Evolutionary conservation across 2,888 invertebrate genomes (phyloP), one percentile per base, ranked within the genome.

Genomic region (Choreutis nemorana): DNA sequence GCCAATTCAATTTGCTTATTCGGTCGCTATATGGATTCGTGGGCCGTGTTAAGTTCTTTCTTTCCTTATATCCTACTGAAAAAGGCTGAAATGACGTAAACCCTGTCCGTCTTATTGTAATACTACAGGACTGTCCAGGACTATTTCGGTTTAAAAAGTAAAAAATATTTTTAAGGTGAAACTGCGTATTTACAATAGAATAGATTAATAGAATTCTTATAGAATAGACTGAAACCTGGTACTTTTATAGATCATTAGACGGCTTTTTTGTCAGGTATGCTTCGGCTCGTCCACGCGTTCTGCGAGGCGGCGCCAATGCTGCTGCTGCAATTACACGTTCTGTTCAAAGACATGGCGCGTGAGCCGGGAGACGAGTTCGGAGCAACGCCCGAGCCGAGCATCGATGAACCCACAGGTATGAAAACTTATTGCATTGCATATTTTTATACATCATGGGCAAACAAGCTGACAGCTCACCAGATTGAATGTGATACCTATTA

Each of bases 231-330:
- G 9, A 23, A 8, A 23, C 23, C 10, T 9, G 9, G 13, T 4
- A 26, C 11, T 26, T 12, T 10, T n/a, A 10, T 10, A 18, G 10
- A 9, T 12, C 3, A 11, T n/a, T 14, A 20, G n/a, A n/a, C n/a
- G n/a, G n/a, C n/a, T 20, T 8, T 26, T 5, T 13, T 2, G 10
- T 0, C 43, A 80, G 81, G 89, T 48, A 87, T 94, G 73, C 77
- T 94, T 13, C 81, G 94, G 2, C 65, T 94, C 39, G 85, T 94
- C 21, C 94, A 94, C 64, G 93, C 91, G 9, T 94, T 94, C 62
- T 86, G 91, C 50, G 90, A 93, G 59, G 92, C 93, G 9, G 90
- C 92, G 4, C 94, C 94, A 1, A 91, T 94, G 89, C 62, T 94
- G 33, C 72, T 94, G 3, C 77, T 94, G 8, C 93, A 94, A 51